Evolutionary conservation across 2,797 vertebrate species (phyloP).

Genomic region (Graptemys geographica): DNA sequence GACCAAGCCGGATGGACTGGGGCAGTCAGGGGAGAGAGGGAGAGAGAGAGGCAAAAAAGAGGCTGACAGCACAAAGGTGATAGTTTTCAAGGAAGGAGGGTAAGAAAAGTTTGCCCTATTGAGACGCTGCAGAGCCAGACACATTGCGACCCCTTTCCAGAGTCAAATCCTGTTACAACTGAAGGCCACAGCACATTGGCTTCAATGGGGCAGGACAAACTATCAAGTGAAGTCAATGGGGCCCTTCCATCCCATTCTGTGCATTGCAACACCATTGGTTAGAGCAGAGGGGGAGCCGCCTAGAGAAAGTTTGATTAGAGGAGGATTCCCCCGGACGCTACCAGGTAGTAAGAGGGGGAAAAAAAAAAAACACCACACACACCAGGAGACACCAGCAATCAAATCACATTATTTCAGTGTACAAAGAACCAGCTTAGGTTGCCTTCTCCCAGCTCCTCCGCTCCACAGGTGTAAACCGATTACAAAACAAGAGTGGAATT

Average conservation of each 20-base stretch:
- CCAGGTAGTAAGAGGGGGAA: background rate
- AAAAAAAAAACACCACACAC: background rate
- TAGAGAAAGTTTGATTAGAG: background rate
- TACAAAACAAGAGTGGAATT: background rate
- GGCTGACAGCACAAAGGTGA: background rate
- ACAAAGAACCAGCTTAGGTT: background rate
- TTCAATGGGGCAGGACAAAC: no score
- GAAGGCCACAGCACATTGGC: background rate
- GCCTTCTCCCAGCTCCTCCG: background rate
- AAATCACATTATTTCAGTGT: background rate
- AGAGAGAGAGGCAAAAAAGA: background rate
- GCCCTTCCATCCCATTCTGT: background rate
- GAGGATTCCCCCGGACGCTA: background rate
- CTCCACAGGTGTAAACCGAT: background rate
- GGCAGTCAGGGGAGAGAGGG: fast-evolving
- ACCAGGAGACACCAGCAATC: background rate
- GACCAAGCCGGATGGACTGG: fast-evolving
- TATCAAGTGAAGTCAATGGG: background rate
- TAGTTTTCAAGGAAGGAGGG: background rate
- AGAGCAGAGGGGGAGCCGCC: no score
- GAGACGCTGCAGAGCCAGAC: background rate
- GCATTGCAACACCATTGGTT: background rate
- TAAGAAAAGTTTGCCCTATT: background rate
- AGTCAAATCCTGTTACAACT: background rate
- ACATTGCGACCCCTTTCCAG: background rate